Base-by-base conservation (phyloP, 2,797 vertebrate species). In the Orientallactaga sibirica region DNA sequence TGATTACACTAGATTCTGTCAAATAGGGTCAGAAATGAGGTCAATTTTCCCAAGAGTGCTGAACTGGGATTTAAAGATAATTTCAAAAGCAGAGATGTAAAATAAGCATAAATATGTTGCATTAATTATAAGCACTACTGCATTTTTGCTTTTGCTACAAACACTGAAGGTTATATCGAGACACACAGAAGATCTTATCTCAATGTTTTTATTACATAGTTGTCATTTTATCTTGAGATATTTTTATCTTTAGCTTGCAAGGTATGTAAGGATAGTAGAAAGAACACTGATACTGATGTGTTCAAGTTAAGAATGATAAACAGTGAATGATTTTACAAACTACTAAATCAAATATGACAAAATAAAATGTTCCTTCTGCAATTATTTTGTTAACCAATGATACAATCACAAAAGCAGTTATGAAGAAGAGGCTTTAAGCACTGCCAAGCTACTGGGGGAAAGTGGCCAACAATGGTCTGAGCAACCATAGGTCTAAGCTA, bases 21-120 rank as follows among this genome's bases (percentile, higher is more conserved):
- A 86, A 95, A 70, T 67, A 55, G 89, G 95, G 92, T 94, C 96
- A 95, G 77, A 96, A 95, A 96, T 18, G 80, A 96, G 82, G 95
- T n/a, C 95, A 88, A 8, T 62, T 86, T 76, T 77, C 85, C 83
- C 68, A 18, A 67, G 86, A 91, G 27, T 74, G 37, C 12, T 11
- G 24, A 14, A 48, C 19, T 18, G 85, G 66, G 58, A 74, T 86
- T 75, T 86, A 20, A 66, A 87, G 92, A 62, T 43, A 71, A 74
- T 71, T 80, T 93, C 27, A 48, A 80, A 80, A 73, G 82, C 25
- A 71, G 94, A 92, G 79, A 25, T 67, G 68, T 12, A 73, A 90
- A 86, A 78, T 70, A 27, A 55, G 41, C 10, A 43, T 79, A 75
- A 82, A 75, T 67, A 76, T 37, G 61, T 90, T 79, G 68, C 41